phyloP scores from a whole-genome alignment of 1,140 invertebrate genomes.

The Druon quercuslanigerum region DNA sequence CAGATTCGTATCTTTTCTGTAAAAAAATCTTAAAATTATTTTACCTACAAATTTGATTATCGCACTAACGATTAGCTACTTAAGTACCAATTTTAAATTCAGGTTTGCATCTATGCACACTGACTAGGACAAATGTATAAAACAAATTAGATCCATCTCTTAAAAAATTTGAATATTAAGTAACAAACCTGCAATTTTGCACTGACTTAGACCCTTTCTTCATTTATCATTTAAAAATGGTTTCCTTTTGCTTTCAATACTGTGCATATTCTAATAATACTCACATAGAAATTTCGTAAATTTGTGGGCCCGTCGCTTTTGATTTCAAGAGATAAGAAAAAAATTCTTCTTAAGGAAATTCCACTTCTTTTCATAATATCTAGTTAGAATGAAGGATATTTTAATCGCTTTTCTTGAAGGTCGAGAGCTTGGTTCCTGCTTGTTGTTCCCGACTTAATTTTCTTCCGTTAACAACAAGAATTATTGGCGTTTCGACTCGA shows the following conservation, averaged over 20 bases:
- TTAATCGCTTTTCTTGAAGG: conserved; percentile 71
- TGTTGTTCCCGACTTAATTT: conserved; percentile 83
- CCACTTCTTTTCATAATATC: background rate
- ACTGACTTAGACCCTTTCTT: too few relatives aligned
- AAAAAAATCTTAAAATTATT: background rate
- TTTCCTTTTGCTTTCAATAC: too few relatives aligned
- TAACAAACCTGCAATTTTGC: too few relatives aligned
- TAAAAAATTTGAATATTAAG: too few relatives aligned
- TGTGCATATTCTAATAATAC: too few relatives aligned
- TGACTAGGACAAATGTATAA: background rate
- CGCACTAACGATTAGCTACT: background rate
- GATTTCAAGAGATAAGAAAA: too few relatives aligned
- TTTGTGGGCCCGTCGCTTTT: too few relatives aligned
- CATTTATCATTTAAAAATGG: too few relatives aligned
- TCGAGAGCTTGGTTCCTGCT: conserved; percentile 77
- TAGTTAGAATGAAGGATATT: background rate
- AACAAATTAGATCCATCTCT: background rate
- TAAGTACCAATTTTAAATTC: background rate
- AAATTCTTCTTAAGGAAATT: too few relatives aligned
- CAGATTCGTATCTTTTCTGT: background rate
- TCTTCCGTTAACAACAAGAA: conserved; percentile 85
- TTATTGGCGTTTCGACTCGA: conserved; percentile 84
- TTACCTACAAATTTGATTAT: background rate
- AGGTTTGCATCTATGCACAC: too few relatives aligned
- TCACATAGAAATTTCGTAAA: too few relatives aligned